Conservation (phyloP, 2,797 vertebrate genomes). For the Champsocephalus gunnari region DNA sequence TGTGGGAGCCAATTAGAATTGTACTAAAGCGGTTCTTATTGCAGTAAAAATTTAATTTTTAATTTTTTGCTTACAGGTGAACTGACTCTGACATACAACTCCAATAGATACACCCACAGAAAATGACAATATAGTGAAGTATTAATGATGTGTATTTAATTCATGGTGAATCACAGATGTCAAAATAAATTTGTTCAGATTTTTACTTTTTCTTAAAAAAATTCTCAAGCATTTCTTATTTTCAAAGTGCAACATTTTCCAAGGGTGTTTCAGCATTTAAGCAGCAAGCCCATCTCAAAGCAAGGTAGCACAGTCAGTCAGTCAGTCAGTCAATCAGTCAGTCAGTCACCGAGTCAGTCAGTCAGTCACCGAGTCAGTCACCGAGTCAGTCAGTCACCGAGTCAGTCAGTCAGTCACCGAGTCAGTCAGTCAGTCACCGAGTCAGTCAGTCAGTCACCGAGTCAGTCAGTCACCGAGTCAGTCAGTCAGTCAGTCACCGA, state of each 20-base stretch:
- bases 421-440: not conserved
- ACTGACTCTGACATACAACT: constrained; percentile 77
- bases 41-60: not conserved
- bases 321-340: not conserved
- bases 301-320: constrained; percentile 65
- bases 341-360: constrained; percentile 9
- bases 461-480: not conserved
- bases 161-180: constrained; percentile 13
- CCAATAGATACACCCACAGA: constrained; percentile 79
- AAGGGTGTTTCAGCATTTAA: constrained; percentile 76
- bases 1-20: constrained; percentile 2
- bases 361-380: constrained; percentile 15
- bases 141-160: not conserved
- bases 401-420: not conserved
- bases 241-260: constrained; percentile 70
- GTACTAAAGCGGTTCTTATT: not conserved
- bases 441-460: too few species aligned
- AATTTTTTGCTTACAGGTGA: constrained; percentile 53
- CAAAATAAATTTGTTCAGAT: not conserved
- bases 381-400: not conserved
- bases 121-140: constrained; percentile 55
- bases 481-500: constrained; percentile 32
- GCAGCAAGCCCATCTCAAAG: constrained; percentile 72
- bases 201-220: not conserved
- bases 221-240: not conserved